Evolutionary conservation across 2,113 vertebrate species (phyloP), one percentile per base, ranked within the genome.

Genomic region (Athene noctua): DNA sequence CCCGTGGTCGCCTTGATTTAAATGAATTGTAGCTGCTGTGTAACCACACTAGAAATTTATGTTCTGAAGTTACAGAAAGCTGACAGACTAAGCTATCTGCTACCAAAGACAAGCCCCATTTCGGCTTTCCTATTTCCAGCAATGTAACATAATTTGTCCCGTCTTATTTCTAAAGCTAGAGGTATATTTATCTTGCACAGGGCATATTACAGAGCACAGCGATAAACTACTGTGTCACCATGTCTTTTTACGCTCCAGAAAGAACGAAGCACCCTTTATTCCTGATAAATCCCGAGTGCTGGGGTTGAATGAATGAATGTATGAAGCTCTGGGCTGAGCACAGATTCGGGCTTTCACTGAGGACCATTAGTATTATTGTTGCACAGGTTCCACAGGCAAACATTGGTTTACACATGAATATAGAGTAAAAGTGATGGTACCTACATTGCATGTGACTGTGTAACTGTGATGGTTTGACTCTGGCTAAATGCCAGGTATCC

Each of bases 281-380:
- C 34, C 22, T 40, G 49, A n/a, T 61, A 88, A 66, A 77, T 87
- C 17, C 44, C 30, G 34, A 34, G 20, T 38, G 3, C 26, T 75
- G 73, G 6, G 4, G 3, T 52, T 82, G 46, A 77, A 58, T 38
- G 54, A 66, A 54, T 0, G 0, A 44, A 58, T 0, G 0, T n/a
- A n/a, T 1, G 0, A 90, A 80, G 18, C 27, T 80, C 62, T 89
- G 30, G 8, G 11, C 30, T 72, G 58, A 66, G 17, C 10, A 5
- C 15, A 63, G 36, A 20, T 63, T 36, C 81, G 27, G 27, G 16
- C 27, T 78, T 74, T 78, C 14, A 62, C 17, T 34, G 22, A 77
- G 55, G 32, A 27, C 25, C 44, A 3, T 59, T 49, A 54, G 25
- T 63, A n/a, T 44, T 70, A 30, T 44, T 0, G 1, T 52, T 74